phyloP scores from a whole-genome alignment of 23 tunicate species.

The Ascidia mentula region DNA sequence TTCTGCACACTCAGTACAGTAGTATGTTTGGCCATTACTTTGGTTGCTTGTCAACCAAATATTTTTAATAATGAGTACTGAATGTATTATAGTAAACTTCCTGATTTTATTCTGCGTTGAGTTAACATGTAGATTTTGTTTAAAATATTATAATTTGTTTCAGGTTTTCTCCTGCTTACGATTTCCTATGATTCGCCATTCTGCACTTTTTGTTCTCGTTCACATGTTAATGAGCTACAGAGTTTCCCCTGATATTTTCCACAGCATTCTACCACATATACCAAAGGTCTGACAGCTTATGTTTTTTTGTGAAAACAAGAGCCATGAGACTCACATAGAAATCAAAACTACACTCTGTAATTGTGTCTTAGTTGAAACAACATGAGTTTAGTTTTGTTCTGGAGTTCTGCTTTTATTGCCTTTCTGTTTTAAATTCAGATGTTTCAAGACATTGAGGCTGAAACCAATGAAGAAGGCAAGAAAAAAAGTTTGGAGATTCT shows the following conservation, averaged over 20 bases:
- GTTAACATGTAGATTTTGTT: too few species aligned
- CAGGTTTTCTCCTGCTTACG: conserved; percentile 44
- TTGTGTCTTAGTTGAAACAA: too few species aligned
- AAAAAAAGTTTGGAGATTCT: conserved; percentile 5
- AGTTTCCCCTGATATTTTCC: conserved; percentile 52
- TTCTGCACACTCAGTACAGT: too few species aligned
- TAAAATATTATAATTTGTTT: not conserved
- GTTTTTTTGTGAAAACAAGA: not conserved
- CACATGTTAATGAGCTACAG: conserved; percentile 54
- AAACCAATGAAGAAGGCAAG: conserved; percentile 7
- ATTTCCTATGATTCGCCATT: conserved; percentile 16
- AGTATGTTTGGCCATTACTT: too few species aligned
- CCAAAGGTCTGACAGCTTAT: conserved; percentile 27
- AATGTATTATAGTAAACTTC: too few species aligned
- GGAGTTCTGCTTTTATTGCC: not conserved
- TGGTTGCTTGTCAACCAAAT: too few species aligned
- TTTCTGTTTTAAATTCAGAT: not conserved
- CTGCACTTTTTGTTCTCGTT: conserved; percentile 29
- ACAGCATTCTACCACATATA: conserved; percentile 26
- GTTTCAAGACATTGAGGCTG: conserved; percentile 17
- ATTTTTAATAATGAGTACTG: too few species aligned
- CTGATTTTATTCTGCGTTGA: too few species aligned
- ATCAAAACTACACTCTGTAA: not conserved
- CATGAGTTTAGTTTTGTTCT: too few species aligned
- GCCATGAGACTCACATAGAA: too few species aligned